phyloP scores from a whole-genome alignment of 2,797 vertebrate genomes.

The Sus cebifrons region DNA sequence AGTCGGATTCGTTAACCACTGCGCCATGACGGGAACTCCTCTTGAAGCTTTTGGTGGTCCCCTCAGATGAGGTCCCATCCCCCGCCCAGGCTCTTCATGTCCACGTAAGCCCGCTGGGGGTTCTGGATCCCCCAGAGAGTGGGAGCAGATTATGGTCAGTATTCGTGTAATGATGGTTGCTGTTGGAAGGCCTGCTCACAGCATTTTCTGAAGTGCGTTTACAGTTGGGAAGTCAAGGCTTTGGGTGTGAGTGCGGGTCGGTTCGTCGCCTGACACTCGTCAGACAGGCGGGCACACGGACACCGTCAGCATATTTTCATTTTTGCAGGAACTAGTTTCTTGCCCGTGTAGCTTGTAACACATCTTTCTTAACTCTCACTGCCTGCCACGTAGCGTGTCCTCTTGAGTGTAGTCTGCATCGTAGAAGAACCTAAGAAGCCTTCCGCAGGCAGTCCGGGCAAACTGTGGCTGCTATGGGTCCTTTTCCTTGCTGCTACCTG shows the following conservation, averaged over 20 bases:
- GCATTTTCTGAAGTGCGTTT: conserved; percentile 72
- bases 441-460: background rate
- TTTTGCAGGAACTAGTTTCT: conserved; percentile 69
- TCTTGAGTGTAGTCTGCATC: conserved; percentile 37
- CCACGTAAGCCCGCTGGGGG: conserved; percentile 66
- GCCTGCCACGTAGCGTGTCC: background rate
- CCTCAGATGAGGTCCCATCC: conserved; percentile 78
- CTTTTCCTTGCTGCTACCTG: conserved; percentile 17
- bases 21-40: too few relatives aligned
- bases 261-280: conserved; percentile 46
- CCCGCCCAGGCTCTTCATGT: conserved; percentile 77
- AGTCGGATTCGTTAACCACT: too few relatives aligned
- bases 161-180: conserved; percentile 72
- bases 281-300: conserved; percentile 47
- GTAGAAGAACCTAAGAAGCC: background rate
- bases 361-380: conserved; percentile 42
- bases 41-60: conserved; percentile 78
- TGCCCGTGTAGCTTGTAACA: conserved; percentile 11
- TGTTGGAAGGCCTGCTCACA: conserved; percentile 76
- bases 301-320: conserved; percentile 46
- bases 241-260: conserved; percentile 66
- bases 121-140: conserved; percentile 82
- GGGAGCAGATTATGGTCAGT: conserved; percentile 76
- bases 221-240: conserved; percentile 62
- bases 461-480: background rate